Evolutionary conservation across 2,888 invertebrate species (phyloP), one percentile per base, ranked within the genome.

Genomic region (Syrphus vitripennis): DNA sequence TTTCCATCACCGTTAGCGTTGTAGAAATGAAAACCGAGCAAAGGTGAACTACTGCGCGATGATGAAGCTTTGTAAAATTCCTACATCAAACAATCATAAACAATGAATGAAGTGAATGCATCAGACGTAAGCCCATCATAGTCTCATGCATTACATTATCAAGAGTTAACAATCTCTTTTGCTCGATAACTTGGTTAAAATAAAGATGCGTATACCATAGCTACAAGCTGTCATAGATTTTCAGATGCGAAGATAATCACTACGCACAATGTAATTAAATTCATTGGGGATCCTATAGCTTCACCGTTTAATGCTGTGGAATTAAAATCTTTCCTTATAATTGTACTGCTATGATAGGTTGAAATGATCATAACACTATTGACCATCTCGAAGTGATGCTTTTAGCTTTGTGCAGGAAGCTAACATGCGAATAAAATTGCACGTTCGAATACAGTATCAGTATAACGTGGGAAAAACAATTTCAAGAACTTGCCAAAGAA

Each of bases 81-180:
- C 34, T 40, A 61, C 12, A 34, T 26, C 26, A 12, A 53, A 40
- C 61, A 40, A n/a, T 63, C 50, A 61, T 37, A 37, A 34, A 61
- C 72, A 61, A 37, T 61, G 21, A 12, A 45, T 34, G 9, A 31
- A 48, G 45, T 48, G 40, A 34, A 26, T 53, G 19, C 24, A 50
- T 16, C 21, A 14, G 37, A 19, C 10, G 14, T 37, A 34, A 26
- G 16, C 53, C 10, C 55, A 55, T 40, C 12, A 53, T 14, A 31
- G 19, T 67, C 67, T 61, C 72, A 57, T 45, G 48, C 34, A 48
- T 5, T 55, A 0, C 14, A 10, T 9, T 37, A 40, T 5, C 40
- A 24, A 61, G n/a, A 61, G 50, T 29, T n/a, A 40, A 74, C 74
- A 74, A 63, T 74, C 63, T 74, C 63, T 74, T 74, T 40, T 63